Base-by-base conservation (phyloP, 2,113 vertebrate genomes). In the Pagrus major region DNA sequence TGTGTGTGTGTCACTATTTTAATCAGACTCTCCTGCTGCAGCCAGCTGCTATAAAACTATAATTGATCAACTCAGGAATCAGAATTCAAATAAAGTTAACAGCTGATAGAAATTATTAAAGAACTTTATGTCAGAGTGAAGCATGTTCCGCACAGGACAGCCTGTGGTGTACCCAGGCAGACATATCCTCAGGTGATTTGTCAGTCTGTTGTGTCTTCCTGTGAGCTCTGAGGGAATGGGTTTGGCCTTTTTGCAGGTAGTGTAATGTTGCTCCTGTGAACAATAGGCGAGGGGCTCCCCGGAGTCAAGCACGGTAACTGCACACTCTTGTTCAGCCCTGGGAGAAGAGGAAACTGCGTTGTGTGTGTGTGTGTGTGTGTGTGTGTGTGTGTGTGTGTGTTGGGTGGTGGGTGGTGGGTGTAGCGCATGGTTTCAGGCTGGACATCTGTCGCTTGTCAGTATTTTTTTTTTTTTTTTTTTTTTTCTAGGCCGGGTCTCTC, bases 401-500 rank as follows among this genome's bases (percentile, higher is more conserved):
- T 9, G 49, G 56, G 37, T 54, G 68, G 81, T 35, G 75, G 66
- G 35, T 64, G 70, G 41, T 60, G 52, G 55, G 76, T 49, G 75
- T 16, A 85, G 89, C 85, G 84, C 91, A 71, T 91, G 91, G 90
- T 94, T 93, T 75, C 92, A 95, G 94, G 94, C 94, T 89, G 94
- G 95, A 96, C 96, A 97, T 97, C 96, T 97, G 96, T 96, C 92
- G 93, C 93, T 91, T 84, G 93, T 88, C 87, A 84, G 74, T 42
- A 4, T 44, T 54, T 58, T 69, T 59, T 51, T 68, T 60, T 23
- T 60, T 18, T 70, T 69, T 23, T 61, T 16, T 70, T 68, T 79
- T n/a, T 80, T 81, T 93, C 89, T 71, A 80, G 86, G 78, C 93
- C 90, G 90, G 93, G 86, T 54, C 79, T 88, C 89, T 61, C 77